Evolutionary conservation across 1,140 invertebrate genomes (phyloP).

Genomic region (Euura saliciscinereae): DNA sequence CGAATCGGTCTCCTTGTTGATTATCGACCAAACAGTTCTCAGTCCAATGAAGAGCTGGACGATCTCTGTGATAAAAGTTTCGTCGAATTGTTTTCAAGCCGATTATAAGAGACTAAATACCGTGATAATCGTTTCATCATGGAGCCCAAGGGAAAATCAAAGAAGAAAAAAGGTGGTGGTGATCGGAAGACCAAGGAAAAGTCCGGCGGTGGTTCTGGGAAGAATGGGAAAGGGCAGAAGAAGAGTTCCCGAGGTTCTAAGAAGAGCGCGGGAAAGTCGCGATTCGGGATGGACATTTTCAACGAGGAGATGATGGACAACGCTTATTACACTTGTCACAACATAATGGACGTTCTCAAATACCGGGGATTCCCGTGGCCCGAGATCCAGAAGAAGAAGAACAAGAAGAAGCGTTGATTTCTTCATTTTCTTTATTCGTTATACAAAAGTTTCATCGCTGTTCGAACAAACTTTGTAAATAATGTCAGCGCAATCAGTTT

Average conservation of each 20-base stretch:
- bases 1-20: background rate
- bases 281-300: slow-evolving; percentile 78
- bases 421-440: background rate
- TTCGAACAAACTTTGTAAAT: too few species aligned
- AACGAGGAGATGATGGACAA: slow-evolving; percentile 88
- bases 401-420: slow-evolving; percentile 59
- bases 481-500: too few species aligned
- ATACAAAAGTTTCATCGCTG: too few species aligned
- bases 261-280: slow-evolving; percentile 64
- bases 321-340: slow-evolving; percentile 87
- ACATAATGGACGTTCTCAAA: slow-evolving; percentile 80
- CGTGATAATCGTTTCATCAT: background rate
- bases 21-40: background rate
- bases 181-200: slow-evolving; percentile 59
- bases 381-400: slow-evolving; percentile 81
- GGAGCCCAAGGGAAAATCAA: background rate
- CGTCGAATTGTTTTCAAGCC: too few species aligned
- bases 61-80: too few species aligned
- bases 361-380: slow-evolving; percentile 84
- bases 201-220: slow-evolving; percentile 55
- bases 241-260: slow-evolving; percentile 59
- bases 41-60: background rate
- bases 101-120: too few species aligned
- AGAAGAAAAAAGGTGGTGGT: slow-evolving; percentile 8
- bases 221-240: slow-evolving; percentile 60